phyloP scores from a whole-genome alignment of 2,797 vertebrate genomes.

The Enteromius fasciolatus region DNA sequence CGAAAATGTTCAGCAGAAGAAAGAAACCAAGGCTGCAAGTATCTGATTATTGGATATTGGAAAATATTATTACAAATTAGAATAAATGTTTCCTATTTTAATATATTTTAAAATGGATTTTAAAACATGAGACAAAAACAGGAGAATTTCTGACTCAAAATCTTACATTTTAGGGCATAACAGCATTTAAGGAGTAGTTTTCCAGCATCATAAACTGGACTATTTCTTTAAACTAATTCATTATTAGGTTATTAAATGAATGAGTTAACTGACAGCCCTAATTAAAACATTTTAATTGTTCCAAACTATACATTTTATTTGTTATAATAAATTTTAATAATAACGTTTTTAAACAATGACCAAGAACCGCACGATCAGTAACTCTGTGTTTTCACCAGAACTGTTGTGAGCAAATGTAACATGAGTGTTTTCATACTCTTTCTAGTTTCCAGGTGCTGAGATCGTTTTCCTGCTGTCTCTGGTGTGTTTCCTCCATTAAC shows the following conservation, averaged over 20 bases:
- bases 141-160: no score
- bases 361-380: not conserved
- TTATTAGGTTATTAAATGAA: not conserved
- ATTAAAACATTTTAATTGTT: not conserved
- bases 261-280: not conserved
- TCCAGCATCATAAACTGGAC: not conserved
- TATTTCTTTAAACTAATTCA: no score
- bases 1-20: not conserved
- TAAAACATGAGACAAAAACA: no score
- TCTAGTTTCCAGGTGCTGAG: conserved; percentile 82
- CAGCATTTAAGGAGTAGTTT: not conserved
- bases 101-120: not conserved
- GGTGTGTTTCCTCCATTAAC: conserved; percentile 84
- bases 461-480: conserved; percentile 82
- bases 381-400: not conserved
- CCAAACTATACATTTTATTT: not conserved
- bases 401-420: not conserved
- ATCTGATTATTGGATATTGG: not conserved
- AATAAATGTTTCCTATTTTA: not conserved
- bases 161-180: not conserved
- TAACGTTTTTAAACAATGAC: not conserved
- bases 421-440: conserved; percentile 75
- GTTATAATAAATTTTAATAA: not conserved
- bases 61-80: not conserved
- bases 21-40: not conserved